phyloP scores from a whole-genome alignment of 2,113 vertebrate species.

The Cariama cristata region DNA sequence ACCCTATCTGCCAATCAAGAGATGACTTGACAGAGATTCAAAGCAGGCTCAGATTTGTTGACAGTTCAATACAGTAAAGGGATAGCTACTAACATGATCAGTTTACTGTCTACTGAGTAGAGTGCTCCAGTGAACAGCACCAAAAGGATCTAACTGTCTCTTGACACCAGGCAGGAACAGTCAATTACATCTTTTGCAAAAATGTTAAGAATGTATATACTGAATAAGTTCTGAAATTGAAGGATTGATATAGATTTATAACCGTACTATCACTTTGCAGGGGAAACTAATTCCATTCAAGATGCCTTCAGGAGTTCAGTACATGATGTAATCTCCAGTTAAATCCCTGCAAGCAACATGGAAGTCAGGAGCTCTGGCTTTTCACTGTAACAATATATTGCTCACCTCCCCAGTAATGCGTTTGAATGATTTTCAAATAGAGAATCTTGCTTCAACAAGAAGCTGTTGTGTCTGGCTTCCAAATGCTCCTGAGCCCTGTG shows the following conservation, averaged over 20 bases:
- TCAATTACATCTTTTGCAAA: neutral
- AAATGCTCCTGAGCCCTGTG: neutral
- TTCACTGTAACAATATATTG: neutral
- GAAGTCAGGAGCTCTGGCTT: neutral
- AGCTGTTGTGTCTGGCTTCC: neutral
- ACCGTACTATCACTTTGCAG: neutral
- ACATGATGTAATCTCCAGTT: neutral
- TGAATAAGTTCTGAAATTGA: neutral
- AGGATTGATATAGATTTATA: neutral
- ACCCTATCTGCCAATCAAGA: neutral
- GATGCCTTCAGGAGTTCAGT: neutral
- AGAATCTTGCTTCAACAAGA: neutral
- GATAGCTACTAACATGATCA: neutral
- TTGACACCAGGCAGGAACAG: neutral
- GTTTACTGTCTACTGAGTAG: neutral
- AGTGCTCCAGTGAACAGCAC: neutral
- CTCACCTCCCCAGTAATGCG: neutral
- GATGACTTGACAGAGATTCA: neutral
- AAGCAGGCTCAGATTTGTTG: neutral
- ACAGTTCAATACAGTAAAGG: neutral
- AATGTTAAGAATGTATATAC: neutral
- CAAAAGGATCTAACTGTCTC: neutral
- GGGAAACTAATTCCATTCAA: neutral
- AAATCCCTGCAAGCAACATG: neutral
- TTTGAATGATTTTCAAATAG: neutral